Evolutionary conservation across 2,113 vertebrate genomes (phyloP).

Genomic region (Indicator maculatus): DNA sequence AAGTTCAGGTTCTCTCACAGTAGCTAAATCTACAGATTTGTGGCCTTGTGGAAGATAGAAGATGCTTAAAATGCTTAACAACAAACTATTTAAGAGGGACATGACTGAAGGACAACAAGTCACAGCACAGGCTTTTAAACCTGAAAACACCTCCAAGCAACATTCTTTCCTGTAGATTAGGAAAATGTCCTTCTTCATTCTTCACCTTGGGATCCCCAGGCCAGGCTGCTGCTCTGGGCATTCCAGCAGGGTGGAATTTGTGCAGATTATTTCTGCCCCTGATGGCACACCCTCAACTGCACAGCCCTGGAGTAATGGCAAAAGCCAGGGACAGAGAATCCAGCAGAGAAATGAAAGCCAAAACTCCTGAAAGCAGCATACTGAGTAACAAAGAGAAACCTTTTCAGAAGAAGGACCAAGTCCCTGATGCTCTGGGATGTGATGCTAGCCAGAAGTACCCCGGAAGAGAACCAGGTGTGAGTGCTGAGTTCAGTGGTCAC

Average conservation of each 20-base stretch:
- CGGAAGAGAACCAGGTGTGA: not conserved
- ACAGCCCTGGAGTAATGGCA: not conserved
- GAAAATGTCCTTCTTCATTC: not conserved
- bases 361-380: not conserved
- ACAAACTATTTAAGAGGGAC: not conserved
- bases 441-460: not conserved
- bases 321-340: not conserved
- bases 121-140: accelerated
- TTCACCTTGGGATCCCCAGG: not conserved
- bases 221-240: not conserved
- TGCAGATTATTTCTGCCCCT: not conserved
- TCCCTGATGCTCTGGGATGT: not conserved
- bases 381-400: not conserved
- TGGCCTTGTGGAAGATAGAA: not conserved
- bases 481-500: not conserved
- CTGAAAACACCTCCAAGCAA: not conserved
- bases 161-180: not conserved
- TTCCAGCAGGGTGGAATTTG: not conserved
- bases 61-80: not conserved
- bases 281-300: not conserved
- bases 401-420: not conserved
- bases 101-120: not conserved
- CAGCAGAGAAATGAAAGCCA: not conserved
- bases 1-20: not conserved
- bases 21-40: not conserved